Evolutionary conservation across 2,797 vertebrate species (phyloP).

Genomic region (Onychomys torridus): DNA sequence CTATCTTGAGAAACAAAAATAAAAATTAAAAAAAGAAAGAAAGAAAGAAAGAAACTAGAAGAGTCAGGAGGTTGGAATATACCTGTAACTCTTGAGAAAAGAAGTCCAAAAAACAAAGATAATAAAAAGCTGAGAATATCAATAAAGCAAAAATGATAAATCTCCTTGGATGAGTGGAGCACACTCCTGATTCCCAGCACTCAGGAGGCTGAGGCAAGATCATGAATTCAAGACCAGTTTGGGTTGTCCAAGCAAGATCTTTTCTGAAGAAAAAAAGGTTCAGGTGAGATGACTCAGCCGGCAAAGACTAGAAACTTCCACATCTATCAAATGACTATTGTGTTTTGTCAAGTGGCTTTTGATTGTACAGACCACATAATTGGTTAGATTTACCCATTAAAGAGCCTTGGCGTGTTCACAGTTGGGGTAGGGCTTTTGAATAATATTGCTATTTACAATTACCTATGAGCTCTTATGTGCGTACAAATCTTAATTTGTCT

Average conservation of each 20-base stretch:
- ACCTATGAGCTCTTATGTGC: not conserved
- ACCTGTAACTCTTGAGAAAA: not conserved
- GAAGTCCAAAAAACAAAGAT: not conserved
- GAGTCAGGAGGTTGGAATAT: not conserved
- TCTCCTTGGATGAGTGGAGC: not conserved
- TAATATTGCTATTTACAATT: not conserved
- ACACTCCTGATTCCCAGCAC: not conserved
- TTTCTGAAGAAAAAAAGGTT: not conserved
- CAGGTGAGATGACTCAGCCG: not conserved
- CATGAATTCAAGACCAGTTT: not conserved
- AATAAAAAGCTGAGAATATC: not conserved
- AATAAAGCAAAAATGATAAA: not conserved
- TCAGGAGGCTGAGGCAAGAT: not conserved
- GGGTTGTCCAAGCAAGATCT: not conserved
- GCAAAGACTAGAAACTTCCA: not conserved
- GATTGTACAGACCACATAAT: not conserved
- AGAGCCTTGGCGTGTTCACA: not conserved
- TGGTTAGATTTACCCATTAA: not conserved
- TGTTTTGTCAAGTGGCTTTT: not conserved
- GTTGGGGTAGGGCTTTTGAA: not conserved
- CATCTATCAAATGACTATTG: not conserved
- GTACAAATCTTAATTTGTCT: not conserved
- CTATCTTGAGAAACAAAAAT: not conserved
- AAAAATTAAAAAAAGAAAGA: not conserved
- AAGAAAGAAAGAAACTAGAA: not conserved